Conservation (phyloP, 2,797 vertebrate species). For the Acanthornis magna region DNA sequence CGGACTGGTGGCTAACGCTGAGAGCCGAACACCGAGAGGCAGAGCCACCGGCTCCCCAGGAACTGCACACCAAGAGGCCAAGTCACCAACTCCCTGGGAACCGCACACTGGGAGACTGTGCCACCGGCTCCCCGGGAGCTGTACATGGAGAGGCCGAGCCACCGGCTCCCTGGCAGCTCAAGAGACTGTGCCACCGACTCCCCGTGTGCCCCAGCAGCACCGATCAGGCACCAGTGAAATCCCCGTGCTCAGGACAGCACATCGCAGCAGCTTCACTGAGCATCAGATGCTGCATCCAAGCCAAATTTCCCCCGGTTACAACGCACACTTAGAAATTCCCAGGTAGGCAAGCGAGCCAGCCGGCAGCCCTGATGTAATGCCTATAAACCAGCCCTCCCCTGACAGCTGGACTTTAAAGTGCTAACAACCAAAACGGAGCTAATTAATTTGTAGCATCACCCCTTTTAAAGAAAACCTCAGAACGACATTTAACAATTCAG, state of each 20-base stretch:
- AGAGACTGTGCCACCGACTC: neutral
- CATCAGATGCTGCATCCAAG: neutral
- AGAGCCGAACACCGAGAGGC: neutral
- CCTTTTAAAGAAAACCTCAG: slow-evolving; percentile 39
- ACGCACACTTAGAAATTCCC: neutral
- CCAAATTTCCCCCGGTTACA: neutral
- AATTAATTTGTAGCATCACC: slow-evolving; percentile 45
- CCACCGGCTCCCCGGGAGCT: neutral
- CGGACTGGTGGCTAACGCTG: neutral
- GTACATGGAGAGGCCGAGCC: neutral
- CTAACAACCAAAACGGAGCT: slow-evolving; percentile 31
- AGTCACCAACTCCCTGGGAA: neutral
- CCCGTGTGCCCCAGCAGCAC: neutral
- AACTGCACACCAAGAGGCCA: neutral
- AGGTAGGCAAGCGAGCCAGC: slow-evolving; percentile 24
- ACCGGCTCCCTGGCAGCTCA: accelerated
- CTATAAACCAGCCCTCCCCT: slow-evolving; percentile 30
- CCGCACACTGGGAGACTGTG: neutral
- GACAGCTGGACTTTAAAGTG: slow-evolving; percentile 45
- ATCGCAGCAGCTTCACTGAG: neutral
- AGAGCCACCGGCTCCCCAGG: neutral
- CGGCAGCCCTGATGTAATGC: slow-evolving; percentile 46
- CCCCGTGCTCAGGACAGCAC: neutral
- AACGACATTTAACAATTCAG: neutral
- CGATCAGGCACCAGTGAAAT: neutral